Percentiles rank a stretch among this genome's conserved stretches.
phyloP scores from a whole-genome alignment of 1,140 invertebrate genomes.

The Sarcophaga peregrina region DNA sequence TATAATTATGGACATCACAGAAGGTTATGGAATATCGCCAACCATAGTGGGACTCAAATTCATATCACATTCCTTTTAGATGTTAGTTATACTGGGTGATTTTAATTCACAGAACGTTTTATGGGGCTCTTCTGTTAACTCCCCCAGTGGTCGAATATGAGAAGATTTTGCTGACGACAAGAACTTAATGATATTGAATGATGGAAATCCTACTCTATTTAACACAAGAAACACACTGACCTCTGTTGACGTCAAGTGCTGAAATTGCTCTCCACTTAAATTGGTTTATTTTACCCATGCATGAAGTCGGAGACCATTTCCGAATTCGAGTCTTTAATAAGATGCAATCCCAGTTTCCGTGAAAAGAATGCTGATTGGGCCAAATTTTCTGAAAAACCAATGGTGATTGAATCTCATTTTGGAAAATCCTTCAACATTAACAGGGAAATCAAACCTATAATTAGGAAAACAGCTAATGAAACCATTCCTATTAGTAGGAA shows the following conservation, averaged over 20 bases:
- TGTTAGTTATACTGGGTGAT: too few relatives aligned
- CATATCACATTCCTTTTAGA: too few relatives aligned
- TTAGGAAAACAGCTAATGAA: constrained; percentile 1
- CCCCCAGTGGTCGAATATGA: too few relatives aligned
- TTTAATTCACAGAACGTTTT: too few relatives aligned
- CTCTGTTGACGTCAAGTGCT: background rate
- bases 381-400: background rate
- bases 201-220: background rate
- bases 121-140: too few relatives aligned
- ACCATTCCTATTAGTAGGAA: background rate
- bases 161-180: too few relatives aligned
- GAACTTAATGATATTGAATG: too few relatives aligned
- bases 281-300: background rate
- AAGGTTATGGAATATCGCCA: too few relatives aligned
- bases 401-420: background rate
- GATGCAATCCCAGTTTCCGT: background rate
- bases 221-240: background rate
- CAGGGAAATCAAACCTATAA: background rate
- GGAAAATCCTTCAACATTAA: background rate
- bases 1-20: background rate
- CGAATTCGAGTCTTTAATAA: background rate
- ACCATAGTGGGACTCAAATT: too few relatives aligned
- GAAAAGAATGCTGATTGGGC: background rate
- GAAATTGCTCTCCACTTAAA: background rate
- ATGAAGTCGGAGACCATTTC: background rate